Conservation (phyloP, 1,140 invertebrate species). For the Papilio helenus region DNA sequence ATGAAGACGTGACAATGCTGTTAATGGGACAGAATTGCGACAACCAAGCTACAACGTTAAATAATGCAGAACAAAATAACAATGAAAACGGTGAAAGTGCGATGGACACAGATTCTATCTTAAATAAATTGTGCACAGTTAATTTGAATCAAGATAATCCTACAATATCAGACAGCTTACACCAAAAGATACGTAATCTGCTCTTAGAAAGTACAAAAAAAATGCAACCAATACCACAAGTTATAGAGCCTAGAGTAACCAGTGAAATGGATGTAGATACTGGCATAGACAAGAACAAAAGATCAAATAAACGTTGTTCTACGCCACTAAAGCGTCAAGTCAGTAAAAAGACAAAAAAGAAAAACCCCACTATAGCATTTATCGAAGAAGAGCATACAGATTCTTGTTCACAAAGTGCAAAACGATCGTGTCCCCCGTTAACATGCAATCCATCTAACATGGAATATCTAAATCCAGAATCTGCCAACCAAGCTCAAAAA, state of each 20-base stretch:
- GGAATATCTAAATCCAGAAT: conserved; percentile 41
- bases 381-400: conserved; percentile 67
- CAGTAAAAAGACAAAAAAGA: conserved; percentile 49
- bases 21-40: conserved; percentile 62
- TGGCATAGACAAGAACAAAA: conserved; percentile 45
- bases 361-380: conserved; percentile 36
- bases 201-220: conserved; percentile 72
- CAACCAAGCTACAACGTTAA: conserved; percentile 45
- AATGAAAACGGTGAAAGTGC: conserved; percentile 45
- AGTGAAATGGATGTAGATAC: conserved; percentile 46
- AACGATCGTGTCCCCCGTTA: conserved; percentile 61
- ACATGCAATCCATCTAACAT: conserved; percentile 45
- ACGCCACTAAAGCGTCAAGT: conserved; percentile 67
- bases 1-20: conserved; percentile 58
- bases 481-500: conserved; percentile 32
- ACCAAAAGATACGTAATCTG: conserved; percentile 59
- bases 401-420: conserved; percentile 55
- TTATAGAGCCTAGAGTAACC: conserved; percentile 37
- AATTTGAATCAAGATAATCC: conserved; percentile 53
- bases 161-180: conserved; percentile 60
- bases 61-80: conserved; percentile 44
- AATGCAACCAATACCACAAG: conserved; percentile 14
- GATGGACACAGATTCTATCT: conserved; percentile 56
- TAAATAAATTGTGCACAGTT: conserved; percentile 58
- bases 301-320: conserved; percentile 64